phyloP scores from a whole-genome alignment of 2,888 invertebrate species.

The Parnassius glacialis region DNA sequence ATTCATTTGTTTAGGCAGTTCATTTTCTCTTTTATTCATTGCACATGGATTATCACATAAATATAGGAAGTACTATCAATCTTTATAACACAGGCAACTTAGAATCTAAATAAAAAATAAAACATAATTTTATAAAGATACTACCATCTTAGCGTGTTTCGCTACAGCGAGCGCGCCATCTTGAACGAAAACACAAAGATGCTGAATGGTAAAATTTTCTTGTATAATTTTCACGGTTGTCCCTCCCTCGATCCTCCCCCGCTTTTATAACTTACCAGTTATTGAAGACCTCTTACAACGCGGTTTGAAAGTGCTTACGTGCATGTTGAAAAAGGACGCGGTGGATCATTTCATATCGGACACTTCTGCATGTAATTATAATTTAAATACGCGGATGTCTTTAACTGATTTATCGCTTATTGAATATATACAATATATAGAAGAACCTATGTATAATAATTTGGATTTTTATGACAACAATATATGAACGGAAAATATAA shows the following conservation, averaged over 20 bases:
- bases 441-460: too few relatives aligned
- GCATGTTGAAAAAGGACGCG: constrained; percentile 27
- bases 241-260: constrained; percentile 47
- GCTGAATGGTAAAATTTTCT: constrained; percentile 79
- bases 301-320: constrained; percentile 11
- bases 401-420: constrained; percentile 48
- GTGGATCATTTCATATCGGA: constrained; percentile 36
- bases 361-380: constrained; percentile 44
- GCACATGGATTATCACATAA: too few relatives aligned
- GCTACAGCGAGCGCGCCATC: constrained; percentile 60
- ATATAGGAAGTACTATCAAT: too few relatives aligned
- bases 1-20: too few relatives aligned
- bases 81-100: too few relatives aligned
- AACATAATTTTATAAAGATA: constrained; percentile 34
- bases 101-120: background rate
- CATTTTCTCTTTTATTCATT: too few relatives aligned
- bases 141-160: constrained; percentile 27
- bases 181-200: constrained; percentile 79
- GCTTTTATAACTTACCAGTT: constrained; percentile 47
- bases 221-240: constrained; percentile 79
- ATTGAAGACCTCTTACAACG: constrained; percentile 32
- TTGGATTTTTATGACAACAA: too few relatives aligned
- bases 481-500: too few relatives aligned
- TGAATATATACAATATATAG: background rate
- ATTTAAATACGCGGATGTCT: constrained; percentile 51